Conservation (phyloP, 1,140 invertebrate genomes). For the Odontomachus brunneus region DNA sequence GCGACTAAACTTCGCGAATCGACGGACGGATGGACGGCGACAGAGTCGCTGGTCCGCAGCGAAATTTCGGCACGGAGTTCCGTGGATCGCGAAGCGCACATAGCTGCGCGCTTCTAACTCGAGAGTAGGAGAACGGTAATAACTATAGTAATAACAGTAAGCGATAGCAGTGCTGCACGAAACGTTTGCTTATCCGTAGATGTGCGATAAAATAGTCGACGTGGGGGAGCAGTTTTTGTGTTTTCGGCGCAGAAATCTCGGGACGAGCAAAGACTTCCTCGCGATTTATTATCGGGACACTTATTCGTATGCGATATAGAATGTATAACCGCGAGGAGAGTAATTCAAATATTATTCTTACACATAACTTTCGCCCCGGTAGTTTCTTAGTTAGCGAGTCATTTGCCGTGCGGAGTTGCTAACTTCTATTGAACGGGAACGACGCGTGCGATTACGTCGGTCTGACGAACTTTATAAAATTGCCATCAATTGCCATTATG, state of each 20-base stretch:
- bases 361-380: conserved; percentile 18
- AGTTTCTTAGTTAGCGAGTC: background rate
- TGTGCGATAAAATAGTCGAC: background rate
- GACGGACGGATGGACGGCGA: conserved; percentile 36
- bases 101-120: background rate
- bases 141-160: background rate
- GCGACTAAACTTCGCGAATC: conserved; percentile 53
- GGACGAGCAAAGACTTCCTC: too few relatives aligned
- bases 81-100: background rate
- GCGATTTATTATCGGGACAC: too few relatives aligned
- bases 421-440: conserved; percentile 1
- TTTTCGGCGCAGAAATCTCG: too few relatives aligned
- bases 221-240: too few relatives aligned
- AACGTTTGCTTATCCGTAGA: background rate
- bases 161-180: background rate
- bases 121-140: background rate
- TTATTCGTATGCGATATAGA: too few relatives aligned
- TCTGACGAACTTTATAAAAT: background rate
- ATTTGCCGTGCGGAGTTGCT: background rate
- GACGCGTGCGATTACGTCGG: too few relatives aligned
- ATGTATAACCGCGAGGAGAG: background rate
- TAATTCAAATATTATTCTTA: conserved; percentile 38
- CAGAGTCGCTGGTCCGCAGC: background rate
- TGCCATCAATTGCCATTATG: background rate
- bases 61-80: conserved; percentile 20